phyloP scores from a whole-genome alignment of 1,140 invertebrate genomes.

The Lasioglossum albipes region DNA sequence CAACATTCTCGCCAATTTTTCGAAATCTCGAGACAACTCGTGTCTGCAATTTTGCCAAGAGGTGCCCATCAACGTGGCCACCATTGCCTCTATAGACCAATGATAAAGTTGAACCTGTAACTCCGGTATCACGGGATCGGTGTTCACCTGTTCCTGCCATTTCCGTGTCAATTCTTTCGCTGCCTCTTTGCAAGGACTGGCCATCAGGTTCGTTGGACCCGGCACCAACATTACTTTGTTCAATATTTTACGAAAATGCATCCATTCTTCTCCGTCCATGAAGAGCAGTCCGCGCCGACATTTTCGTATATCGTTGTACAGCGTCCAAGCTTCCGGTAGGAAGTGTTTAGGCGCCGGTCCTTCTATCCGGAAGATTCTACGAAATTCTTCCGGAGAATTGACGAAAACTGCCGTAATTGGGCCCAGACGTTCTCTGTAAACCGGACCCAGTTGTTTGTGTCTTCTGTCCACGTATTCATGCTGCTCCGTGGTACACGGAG shows the following conservation, averaged over 20 bases:
- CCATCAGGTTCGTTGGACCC: slow-evolving; percentile 76
- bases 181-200: slow-evolving; percentile 79
- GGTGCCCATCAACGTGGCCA: slow-evolving; percentile 85
- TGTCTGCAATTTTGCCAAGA: slow-evolving; percentile 72
- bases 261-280: slow-evolving; percentile 92
- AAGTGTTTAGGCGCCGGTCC: slow-evolving; percentile 89
- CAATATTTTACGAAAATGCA: slow-evolving; percentile 84
- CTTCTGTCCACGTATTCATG: slow-evolving; percentile 88
- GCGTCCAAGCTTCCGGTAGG: slow-evolving; percentile 89
- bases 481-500: no score
- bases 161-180: slow-evolving; percentile 76
- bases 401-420: slow-evolving; percentile 86
- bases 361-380: slow-evolving; percentile 87
- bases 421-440: slow-evolving; percentile 88
- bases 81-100: slow-evolving; percentile 88
- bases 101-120: slow-evolving; percentile 87
- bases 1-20: slow-evolving; percentile 83
- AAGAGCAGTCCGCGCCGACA: slow-evolving; percentile 91
- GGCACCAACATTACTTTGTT: slow-evolving; percentile 86
- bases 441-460: slow-evolving; percentile 87
- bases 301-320: slow-evolving; percentile 87
- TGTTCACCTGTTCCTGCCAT: slow-evolving; percentile 75
- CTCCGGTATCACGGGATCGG: slow-evolving; percentile 69
- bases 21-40: slow-evolving; percentile 75
- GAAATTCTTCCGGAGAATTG: slow-evolving; percentile 85